Evolutionary conservation across 2,797 vertebrate species (phyloP).

Genomic region (Scarus forsteni): DNA sequence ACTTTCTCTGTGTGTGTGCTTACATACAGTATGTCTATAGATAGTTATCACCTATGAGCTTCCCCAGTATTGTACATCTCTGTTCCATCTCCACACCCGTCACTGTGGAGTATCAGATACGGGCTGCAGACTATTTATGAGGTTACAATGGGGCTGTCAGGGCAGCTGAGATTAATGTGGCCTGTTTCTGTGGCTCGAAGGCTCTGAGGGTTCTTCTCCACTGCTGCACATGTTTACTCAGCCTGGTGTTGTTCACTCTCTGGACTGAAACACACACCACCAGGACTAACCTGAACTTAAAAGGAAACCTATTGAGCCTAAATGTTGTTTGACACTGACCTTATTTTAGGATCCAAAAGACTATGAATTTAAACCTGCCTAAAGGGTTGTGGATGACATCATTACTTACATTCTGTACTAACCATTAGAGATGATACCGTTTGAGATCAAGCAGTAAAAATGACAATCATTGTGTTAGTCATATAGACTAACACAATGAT

Average conservation of each 20-base stretch:
- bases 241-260: constrained; percentile 36
- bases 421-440: too few species aligned
- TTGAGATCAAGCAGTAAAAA: too few species aligned
- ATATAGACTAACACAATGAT: too few species aligned
- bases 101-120: constrained; percentile 76
- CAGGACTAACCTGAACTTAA: constrained; percentile 10
- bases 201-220: constrained; percentile 41
- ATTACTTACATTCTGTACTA: too few species aligned
- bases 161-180: constrained; percentile 74
- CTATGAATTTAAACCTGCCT: too few species aligned
- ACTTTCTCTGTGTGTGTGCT: constrained; percentile 49
- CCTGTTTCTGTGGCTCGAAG: constrained; percentile 49
- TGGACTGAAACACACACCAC: constrained; percentile 13
- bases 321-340: too few species aligned
- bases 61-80: constrained; percentile 54
- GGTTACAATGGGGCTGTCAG: constrained; percentile 80
- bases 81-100: constrained; percentile 60
- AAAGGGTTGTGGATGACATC: too few species aligned
- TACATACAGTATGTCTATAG: constrained; percentile 48
- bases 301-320: neutral
- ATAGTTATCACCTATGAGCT: constrained; percentile 59
- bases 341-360: too few species aligned
- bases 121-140: constrained; percentile 74
- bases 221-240: constrained; percentile 53
- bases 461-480: too few species aligned